Evolutionary conservation across 2,113 vertebrate species (phyloP).

Genomic region (Antechinus flavipes): DNA sequence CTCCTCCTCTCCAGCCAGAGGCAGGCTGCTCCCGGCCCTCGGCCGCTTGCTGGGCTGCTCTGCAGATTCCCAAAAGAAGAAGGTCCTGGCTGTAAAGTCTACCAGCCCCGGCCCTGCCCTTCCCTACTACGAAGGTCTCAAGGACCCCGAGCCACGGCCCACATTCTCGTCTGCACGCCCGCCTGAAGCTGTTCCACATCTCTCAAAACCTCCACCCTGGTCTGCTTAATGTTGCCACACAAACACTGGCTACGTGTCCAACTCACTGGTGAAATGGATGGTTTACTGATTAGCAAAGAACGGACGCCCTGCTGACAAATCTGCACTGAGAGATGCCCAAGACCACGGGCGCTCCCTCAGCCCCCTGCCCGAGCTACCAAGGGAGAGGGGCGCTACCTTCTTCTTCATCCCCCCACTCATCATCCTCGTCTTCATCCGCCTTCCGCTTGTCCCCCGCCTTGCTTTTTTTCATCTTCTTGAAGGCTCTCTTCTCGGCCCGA

Average conservation of each 20-base stretch:
- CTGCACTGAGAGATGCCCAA: background rate
- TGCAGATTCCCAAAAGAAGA: conserved; percentile 37
- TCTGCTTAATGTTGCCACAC: background rate
- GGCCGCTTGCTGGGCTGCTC: conserved; percentile 89
- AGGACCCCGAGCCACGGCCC: background rate
- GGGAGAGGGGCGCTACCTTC: conserved; percentile 82
- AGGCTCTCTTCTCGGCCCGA: conserved; percentile 90
- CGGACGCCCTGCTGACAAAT: background rate
- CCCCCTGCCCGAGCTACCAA: background rate
- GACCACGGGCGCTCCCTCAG: background rate
- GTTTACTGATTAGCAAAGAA: background rate
- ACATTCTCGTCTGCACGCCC: background rate
- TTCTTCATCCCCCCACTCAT: conserved; percentile 90
- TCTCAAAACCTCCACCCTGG: background rate
- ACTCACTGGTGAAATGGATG: background rate
- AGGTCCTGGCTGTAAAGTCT: rapidly evolving
- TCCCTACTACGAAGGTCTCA: too few species aligned
- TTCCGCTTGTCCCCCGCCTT: conserved; percentile 87
- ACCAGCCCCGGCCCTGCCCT: background rate
- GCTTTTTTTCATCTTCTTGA: conserved; percentile 87
- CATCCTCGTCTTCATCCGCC: conserved; percentile 83
- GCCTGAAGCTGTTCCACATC: too few species aligned
- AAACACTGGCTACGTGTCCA: background rate
- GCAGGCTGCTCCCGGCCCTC: conserved; percentile 81
- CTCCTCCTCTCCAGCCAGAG: conserved; percentile 63